Base-by-base conservation (phyloP, 2,888 invertebrate species). In the Carpatolechia fugitivella region DNA sequence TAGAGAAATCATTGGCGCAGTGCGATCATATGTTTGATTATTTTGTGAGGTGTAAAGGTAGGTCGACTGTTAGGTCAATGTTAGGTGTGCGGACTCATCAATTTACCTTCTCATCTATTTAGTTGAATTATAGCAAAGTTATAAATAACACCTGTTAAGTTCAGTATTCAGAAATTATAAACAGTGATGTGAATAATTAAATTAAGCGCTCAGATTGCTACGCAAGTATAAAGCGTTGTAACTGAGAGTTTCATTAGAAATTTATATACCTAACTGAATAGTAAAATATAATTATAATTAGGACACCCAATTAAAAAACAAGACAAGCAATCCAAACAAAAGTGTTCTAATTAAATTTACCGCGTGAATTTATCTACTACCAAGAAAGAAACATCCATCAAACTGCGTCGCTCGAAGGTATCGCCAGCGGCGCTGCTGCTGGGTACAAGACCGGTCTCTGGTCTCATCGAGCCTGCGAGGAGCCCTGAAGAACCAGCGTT, bases 341-440 rank as follows among this genome's bases (percentile, higher is more conserved):
- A 52, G n/a, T 52, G 59, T 64, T 56, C 2, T 53, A 38, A 64
- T 61, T 48, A 38, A 14, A 44, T 46, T 10, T 51, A 54, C 53
- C 54, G 35, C 58, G 60, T 54, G 55, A 52, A 38, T 24, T 53
- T 46, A 7, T 61, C 29, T 24, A 7, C 10, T 35, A 14, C n/a
- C 36, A 13, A 31, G 36, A 18, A 68, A 60, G 55, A 58, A 56
- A 59, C 61, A 73, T 62, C 73, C 69, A 63, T 76, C 86, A 87
- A 87, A 70, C 85, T 86, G 90, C 85, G 88, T 76, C 87, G 90
- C 53, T 85, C 89, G 68, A 78, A 83, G 73, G 86, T 85, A 60
- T 82, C 90, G 60, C 86, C 91, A 76, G 91, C 88, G 76, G 88
- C 90, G 46, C 60, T 92, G 88, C 90, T 92, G 80, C 91, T 91